These are phyloP conservation scores for Cylas formicarius DNA, from an alignment of 1,140 invertebrate species.

Conservation along the genomic window DNA sequence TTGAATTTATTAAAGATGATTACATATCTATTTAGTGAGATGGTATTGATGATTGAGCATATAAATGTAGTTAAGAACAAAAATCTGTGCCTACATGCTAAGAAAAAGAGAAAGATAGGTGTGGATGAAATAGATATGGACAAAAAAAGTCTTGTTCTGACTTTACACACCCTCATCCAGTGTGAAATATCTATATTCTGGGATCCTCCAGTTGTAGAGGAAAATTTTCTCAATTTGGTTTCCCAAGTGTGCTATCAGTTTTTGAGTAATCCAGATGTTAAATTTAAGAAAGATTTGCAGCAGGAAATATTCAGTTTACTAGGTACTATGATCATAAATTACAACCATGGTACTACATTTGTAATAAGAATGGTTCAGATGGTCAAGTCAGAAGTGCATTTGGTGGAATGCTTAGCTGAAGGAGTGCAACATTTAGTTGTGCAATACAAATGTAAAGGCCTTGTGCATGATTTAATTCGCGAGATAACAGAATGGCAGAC, in stretches of 20 bases:
- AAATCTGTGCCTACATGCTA: conserved; percentile 13
- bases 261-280: conserved; percentile 51
- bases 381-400: conserved; percentile 59
- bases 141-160: conserved; percentile 26
- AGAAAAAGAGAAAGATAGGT: conserved; percentile 19
- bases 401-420: conserved; percentile 51
- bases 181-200: conserved; percentile 48
- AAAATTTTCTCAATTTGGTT: conserved; percentile 49
- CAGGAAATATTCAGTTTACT: conserved; percentile 46
- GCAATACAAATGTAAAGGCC: conserved; percentile 49
- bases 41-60: conserved; percentile 29
- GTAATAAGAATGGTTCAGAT: conserved; percentile 53
- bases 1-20: conserved; percentile 35
- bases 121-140: conserved; percentile 18
- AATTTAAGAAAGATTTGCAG: conserved; percentile 47
- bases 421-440: conserved; percentile 53
- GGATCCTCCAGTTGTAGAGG: conserved; percentile 63
- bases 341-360: conserved; percentile 56
- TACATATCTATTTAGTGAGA: conserved; percentile 31
- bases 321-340: conserved; percentile 53
- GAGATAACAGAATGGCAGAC: conserved; percentile 59
- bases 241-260: conserved; percentile 59
- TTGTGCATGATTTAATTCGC: conserved; percentile 57
- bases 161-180: conserved; percentile 29
- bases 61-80: conserved; percentile 21